These are phyloP conservation scores for Neodon shergylaensis DNA, from an alignment of 2,113 vertebrate species.

Conservation along the genomic window DNA sequence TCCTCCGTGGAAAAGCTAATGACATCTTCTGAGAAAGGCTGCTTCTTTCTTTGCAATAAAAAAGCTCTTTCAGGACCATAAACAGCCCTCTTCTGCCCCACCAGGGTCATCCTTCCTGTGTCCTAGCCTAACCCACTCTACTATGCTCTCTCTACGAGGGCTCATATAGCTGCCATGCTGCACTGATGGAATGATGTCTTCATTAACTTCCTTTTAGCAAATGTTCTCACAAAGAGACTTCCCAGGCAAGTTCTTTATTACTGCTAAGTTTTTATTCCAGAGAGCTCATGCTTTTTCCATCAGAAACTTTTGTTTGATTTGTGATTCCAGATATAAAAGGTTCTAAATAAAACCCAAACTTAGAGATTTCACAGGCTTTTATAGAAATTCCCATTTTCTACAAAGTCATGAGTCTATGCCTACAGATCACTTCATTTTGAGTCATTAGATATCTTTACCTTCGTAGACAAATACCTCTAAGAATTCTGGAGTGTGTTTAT, in stretches of 20 bases:
- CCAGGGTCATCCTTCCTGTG: not conserved
- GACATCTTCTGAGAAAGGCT: slow-evolving; percentile 52
- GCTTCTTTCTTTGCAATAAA: slow-evolving; percentile 55
- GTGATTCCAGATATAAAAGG: not conserved
- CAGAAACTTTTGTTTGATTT: not conserved
- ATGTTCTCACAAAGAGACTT: not conserved
- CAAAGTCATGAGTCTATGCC: not conserved
- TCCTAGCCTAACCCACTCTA: not conserved
- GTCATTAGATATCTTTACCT: not conserved
- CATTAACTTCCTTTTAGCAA: not conserved
- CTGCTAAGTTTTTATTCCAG: not conserved
- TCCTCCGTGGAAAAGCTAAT: slow-evolving; percentile 62
- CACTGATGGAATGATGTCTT: not conserved
- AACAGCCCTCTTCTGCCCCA: slow-evolving; percentile 33
- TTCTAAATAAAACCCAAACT: not conserved
- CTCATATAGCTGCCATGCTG: not conserved
- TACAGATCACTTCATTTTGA: not conserved
- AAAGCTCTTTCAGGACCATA: slow-evolving; percentile 41
- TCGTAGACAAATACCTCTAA: not conserved
- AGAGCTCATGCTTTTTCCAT: not conserved
- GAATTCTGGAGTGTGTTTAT: not conserved
- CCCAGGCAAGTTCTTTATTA: not conserved
- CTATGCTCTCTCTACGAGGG: not conserved
- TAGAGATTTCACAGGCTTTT: not conserved
- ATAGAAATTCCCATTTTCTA: not conserved